phyloP scores from a whole-genome alignment of 2,797 vertebrate genomes.

The Danionella dracula region DNA sequence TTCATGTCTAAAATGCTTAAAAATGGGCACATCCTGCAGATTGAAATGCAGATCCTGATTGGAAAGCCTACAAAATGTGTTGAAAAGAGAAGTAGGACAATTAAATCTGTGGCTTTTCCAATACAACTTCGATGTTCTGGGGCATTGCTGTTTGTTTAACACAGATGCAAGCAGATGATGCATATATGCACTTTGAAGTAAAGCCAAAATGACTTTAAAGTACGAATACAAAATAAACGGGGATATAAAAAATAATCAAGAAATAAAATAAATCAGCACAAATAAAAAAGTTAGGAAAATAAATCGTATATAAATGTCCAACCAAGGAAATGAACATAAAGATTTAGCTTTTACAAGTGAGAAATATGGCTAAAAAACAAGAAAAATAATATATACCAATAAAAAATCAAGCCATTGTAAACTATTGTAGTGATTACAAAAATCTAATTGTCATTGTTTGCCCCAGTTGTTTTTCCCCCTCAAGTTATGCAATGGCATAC shows the following conservation, averaged over 20 bases:
- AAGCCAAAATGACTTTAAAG: not conserved
- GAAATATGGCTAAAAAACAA: no score
- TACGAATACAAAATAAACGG: no score
- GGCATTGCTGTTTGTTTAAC: constrained; percentile 18
- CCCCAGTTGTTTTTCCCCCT: constrained; percentile 20
- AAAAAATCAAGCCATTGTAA: no score
- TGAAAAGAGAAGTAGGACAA: constrained; percentile 33
- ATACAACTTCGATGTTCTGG: constrained; percentile 23
- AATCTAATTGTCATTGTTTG: constrained; percentile 9
- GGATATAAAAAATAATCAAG: not conserved
- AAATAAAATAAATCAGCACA: no score
- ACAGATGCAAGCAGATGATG: constrained; percentile 13
- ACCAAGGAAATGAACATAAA: no score
- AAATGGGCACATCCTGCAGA: constrained; percentile 32
- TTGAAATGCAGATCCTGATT: constrained; percentile 29
- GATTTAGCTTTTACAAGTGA: no score
- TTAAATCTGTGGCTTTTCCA: constrained; percentile 29
- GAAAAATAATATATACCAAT: no score
- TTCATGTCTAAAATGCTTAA: constrained; percentile 16
- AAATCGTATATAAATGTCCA: no score
- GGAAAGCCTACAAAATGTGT: constrained; percentile 27
- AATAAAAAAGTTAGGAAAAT: no score
- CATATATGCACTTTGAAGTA: not conserved
- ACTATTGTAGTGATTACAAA: no score
- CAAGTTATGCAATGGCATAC: constrained; percentile 18